These are phyloP conservation scores for Drosophila rubida DNA, from an alignment of 2,888 invertebrate species.

Conservation along the genomic window DNA sequence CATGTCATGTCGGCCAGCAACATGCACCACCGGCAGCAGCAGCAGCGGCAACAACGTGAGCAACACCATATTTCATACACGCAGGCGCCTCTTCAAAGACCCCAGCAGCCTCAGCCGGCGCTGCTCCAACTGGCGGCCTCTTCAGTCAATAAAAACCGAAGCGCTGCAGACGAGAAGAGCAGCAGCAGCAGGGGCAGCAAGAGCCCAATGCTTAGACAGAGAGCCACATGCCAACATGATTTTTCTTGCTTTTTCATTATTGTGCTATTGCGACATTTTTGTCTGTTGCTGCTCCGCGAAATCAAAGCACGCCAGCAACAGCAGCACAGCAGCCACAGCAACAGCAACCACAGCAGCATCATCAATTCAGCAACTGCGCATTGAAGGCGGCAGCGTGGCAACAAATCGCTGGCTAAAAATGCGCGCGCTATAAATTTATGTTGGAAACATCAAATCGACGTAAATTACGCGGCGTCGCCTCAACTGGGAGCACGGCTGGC, in stretches of 20 bases:
- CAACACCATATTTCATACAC: constrained; percentile 49
- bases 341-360: constrained; percentile 25
- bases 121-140: constrained; percentile 61
- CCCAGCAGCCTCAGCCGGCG: constrained; percentile 4
- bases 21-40: constrained; percentile 34
- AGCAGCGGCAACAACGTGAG: constrained; percentile 42
- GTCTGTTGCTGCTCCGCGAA: constrained; percentile 69
- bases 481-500: constrained; percentile 16
- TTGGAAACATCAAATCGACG: constrained; percentile 79
- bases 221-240: constrained; percentile 74
- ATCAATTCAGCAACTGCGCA: constrained; percentile 57
- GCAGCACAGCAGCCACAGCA: constrained; percentile 36
- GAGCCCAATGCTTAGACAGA: constrained; percentile 9
- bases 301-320: constrained; percentile 65
- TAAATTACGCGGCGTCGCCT: constrained; percentile 72
- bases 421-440: constrained; percentile 79
- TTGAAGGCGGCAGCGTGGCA: constrained; percentile 61
- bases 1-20: constrained; percentile 66
- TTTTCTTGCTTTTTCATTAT: constrained; percentile 75
- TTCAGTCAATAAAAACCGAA: constrained; percentile 75
- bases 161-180: constrained; percentile 47
- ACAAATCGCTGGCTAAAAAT: constrained; percentile 74
- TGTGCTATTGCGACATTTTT: constrained; percentile 78
- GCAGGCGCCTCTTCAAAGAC: constrained; percentile 72
- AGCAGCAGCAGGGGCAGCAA: constrained; percentile 24